Percentiles rank a stretch among this genome's conserved stretches.
phyloP scores from a whole-genome alignment of 1,140 invertebrate species.

The Agrypnia vestita region DNA sequence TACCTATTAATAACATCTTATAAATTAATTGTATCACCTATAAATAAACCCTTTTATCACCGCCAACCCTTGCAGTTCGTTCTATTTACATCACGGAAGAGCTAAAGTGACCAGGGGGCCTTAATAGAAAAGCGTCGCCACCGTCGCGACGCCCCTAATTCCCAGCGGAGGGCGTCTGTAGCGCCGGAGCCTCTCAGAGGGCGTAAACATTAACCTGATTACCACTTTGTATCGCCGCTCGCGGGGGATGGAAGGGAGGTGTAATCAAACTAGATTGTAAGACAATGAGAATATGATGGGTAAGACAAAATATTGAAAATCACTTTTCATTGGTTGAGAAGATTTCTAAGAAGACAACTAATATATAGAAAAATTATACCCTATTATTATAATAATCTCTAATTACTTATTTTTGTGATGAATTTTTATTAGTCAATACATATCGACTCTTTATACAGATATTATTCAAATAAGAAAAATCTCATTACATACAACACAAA shows the following conservation, averaged over 20 bases:
- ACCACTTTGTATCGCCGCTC: conserved; percentile 33
- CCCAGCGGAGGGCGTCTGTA: conserved; percentile 46
- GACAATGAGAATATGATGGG: conserved; percentile 11
- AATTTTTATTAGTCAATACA: too few relatives aligned
- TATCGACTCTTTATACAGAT: too few relatives aligned
- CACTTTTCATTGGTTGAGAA: too few relatives aligned
- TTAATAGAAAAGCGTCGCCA: conserved; percentile 18
- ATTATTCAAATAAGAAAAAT: too few relatives aligned
- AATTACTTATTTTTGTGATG: too few relatives aligned
- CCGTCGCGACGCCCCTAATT: conserved; percentile 24
- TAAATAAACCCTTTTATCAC: background rate
- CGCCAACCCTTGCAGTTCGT: background rate
- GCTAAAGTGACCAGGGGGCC: conserved; percentile 20
- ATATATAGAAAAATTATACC: too few relatives aligned
- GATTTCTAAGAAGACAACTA: too few relatives aligned
- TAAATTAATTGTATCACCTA: background rate
- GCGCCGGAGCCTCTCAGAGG: conserved; percentile 23
- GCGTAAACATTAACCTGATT: conserved; percentile 32
- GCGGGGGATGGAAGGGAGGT: conserved; percentile 27
- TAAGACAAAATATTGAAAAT: too few relatives aligned
- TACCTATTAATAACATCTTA: too few relatives aligned
- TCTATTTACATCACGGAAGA: background rate
- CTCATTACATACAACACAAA: too few relatives aligned
- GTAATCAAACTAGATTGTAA: conserved; percentile 35
- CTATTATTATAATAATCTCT: too few relatives aligned